These are phyloP conservation scores for Python bivittatus DNA, from an alignment of 2,113 vertebrate genomes.

Conservation along the genomic window DNA sequence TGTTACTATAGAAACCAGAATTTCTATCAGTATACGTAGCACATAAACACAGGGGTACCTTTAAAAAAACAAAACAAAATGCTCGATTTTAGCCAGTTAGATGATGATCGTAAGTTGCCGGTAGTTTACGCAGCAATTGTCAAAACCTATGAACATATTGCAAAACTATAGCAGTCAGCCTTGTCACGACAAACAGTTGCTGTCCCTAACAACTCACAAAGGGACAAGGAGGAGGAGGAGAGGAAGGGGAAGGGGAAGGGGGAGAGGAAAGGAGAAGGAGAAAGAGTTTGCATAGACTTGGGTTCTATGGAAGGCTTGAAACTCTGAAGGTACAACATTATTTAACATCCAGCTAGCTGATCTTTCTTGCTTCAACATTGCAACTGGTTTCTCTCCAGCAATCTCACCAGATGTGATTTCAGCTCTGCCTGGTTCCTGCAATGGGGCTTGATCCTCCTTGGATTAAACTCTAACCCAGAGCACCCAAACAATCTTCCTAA, in stretches of 20 bases:
- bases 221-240: background rate
- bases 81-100: background rate
- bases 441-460: background rate
- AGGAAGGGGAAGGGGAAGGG: no score
- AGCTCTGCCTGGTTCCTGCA: background rate
- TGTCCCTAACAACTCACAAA: background rate
- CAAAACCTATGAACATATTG: background rate
- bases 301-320: background rate
- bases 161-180: background rate
- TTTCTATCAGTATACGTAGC: background rate
- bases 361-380: background rate
- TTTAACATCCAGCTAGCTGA: background rate
- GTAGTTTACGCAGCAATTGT: background rate
- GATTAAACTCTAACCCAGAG: background rate
- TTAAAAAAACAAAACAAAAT: background rate
- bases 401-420: background rate
- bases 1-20: slow-evolving; percentile 26
- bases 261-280: background rate
- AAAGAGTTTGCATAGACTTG: background rate
- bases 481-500: no score
- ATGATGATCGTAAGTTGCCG: background rate
- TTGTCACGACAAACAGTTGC: background rate
- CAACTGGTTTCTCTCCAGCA: background rate
- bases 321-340: background rate
- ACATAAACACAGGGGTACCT: background rate